phyloP scores from a whole-genome alignment of 2,113 vertebrate species.

The Scartelaos histophorus region DNA sequence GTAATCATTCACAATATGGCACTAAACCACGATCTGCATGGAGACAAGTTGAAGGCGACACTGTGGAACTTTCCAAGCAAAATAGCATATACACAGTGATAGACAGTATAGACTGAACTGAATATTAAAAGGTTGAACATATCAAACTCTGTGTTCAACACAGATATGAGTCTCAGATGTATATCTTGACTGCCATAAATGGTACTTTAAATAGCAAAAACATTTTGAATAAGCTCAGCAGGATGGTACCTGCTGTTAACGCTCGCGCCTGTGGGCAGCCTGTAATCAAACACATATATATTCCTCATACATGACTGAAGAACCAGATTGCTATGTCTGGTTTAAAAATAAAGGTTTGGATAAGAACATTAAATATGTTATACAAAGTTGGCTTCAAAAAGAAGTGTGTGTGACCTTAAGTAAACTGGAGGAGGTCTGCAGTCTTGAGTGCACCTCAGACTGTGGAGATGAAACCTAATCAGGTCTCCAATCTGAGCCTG shows the following conservation, averaged over 20 bases:
- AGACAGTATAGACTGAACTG: background rate
- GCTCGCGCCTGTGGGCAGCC: background rate
- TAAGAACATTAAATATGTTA: background rate
- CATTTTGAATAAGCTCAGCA: background rate
- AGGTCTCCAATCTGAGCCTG: background rate
- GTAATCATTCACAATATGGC: too few relatives aligned
- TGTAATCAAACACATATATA: slow-evolving; percentile 3
- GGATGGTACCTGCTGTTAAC: background rate
- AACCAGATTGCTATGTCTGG: background rate
- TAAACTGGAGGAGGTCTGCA: background rate
- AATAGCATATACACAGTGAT: too few relatives aligned
- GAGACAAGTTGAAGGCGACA: too few relatives aligned
- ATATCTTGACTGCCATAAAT: background rate
- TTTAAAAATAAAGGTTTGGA: background rate
- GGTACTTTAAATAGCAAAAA: background rate
- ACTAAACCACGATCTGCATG: too few relatives aligned
- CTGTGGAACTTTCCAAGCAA: too few relatives aligned
- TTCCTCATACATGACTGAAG: background rate
- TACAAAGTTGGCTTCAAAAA: slow-evolving; percentile 3
- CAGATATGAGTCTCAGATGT: background rate
- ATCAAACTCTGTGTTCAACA: background rate
- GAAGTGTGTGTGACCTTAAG: background rate
- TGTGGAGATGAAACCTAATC: slow-evolving; percentile 1
- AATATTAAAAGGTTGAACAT: background rate
- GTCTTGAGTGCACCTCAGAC: slow-evolving; percentile 5